Evolutionary conservation across 2,797 vertebrate species (phyloP).

Genomic region (Champsocephalus esox): DNA sequence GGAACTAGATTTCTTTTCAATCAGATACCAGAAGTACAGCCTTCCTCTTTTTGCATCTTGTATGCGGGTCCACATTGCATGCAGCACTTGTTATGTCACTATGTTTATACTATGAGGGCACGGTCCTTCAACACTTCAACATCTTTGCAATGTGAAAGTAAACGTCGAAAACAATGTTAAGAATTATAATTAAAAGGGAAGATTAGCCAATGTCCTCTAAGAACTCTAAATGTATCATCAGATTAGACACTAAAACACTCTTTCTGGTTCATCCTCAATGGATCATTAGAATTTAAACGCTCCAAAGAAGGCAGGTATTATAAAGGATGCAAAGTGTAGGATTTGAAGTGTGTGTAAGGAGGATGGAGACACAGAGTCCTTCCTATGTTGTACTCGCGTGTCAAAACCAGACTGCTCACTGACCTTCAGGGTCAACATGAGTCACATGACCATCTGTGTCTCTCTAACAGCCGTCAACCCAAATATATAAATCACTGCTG

Average conservation of each 20-base stretch:
- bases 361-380: background rate
- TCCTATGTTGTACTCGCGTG: background rate
- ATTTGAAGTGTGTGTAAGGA: background rate
- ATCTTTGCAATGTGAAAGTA: background rate
- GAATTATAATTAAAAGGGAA: background rate
- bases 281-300: background rate
- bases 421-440: slow-evolving; percentile 17
- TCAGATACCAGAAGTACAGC: too few species aligned
- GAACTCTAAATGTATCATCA: background rate
- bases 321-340: background rate
- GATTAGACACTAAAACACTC: background rate
- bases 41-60: too few species aligned
- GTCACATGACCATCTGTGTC: background rate
- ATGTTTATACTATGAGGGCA: background rate
- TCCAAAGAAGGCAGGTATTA: background rate
- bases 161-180: background rate
- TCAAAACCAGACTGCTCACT: slow-evolving; percentile 16
- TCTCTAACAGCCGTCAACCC: too few species aligned
- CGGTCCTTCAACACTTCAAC: background rate
- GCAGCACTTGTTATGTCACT: background rate
- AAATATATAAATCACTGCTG: too few species aligned
- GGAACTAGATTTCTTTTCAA: too few species aligned
- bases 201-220: background rate
- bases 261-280: background rate
- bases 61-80: background rate